Conservation (phyloP, 2,888 invertebrate species). For the Steinernema hermaphroditum region DNA sequence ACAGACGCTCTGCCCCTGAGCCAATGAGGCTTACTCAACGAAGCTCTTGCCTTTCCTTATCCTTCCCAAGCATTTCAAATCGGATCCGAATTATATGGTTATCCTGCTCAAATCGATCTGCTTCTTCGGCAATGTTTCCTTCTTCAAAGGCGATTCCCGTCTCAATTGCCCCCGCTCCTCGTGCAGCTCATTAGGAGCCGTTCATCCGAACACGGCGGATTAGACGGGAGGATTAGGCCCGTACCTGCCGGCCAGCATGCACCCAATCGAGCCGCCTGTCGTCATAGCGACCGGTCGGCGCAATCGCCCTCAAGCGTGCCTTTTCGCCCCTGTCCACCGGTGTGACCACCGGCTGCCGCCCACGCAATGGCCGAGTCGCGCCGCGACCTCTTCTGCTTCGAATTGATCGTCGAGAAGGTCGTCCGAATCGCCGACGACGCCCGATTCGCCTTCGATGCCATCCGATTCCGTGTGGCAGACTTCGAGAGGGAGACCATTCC, state of each 20-base stretch:
- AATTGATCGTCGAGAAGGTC: conserved; percentile 15
- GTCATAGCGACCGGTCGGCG: neutral
- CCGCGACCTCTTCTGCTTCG: conserved; percentile 10
- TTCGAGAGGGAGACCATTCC: conserved; percentile 8
- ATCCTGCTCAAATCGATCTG: no score
- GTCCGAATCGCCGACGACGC: neutral
- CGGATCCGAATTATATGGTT: no score
- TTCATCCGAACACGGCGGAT: conserved; percentile 2
- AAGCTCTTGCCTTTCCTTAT: no score
- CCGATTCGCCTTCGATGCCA: neutral
- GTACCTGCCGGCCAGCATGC: neutral
- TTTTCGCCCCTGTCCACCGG: neutral
- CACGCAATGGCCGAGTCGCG: conserved; percentile 12
- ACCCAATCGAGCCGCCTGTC: neutral
- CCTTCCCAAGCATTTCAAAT: no score
- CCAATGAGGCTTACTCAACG: conserved; percentile 43
- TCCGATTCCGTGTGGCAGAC: neutral
- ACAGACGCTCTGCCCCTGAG: conserved; percentile 57
- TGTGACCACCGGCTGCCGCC: neutral
- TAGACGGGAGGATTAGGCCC: neutral
- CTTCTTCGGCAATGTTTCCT: no score
- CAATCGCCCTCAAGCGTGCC: neutral
- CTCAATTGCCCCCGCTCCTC: no score
- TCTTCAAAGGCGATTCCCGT: no score
- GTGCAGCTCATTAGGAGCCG: neutral